These are phyloP conservation scores for Pseudomugil tenellus DNA, from an alignment of 2,797 vertebrate genomes.

Conservation along the genomic window DNA sequence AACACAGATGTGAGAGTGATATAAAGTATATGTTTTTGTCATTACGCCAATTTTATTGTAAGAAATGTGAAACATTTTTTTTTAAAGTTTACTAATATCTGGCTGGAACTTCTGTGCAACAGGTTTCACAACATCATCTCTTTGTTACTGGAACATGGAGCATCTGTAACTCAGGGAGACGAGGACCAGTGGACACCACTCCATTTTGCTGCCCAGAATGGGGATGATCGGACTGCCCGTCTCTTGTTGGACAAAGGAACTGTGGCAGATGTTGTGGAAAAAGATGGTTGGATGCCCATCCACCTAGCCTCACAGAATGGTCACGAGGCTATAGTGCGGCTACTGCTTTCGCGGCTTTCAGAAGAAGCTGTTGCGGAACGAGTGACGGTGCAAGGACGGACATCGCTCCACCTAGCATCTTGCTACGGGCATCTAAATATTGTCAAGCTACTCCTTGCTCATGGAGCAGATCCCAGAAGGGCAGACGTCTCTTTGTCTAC, in stretches of 20 bases:
- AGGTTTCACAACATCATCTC: constrained; percentile 79
- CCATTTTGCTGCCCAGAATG: constrained; percentile 89
- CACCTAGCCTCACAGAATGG: constrained; percentile 90
- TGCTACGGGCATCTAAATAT: constrained; percentile 85
- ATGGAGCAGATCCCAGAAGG: constrained; percentile 81
- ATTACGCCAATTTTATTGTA: not conserved
- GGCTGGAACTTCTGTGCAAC: constrained; percentile 20
- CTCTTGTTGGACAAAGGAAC: constrained; percentile 86
- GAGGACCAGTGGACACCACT: constrained; percentile 85
- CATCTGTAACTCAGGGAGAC: constrained; percentile 73
- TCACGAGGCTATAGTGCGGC: constrained; percentile 84
- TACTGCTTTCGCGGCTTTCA: constrained; percentile 82
- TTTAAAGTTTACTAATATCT: not conserved
- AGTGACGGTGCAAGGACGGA: constrained; percentile 76
- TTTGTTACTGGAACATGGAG: constrained; percentile 77
- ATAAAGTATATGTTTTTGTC: no score
- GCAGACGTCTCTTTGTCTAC: constrained; percentile 79
- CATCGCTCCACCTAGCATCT: constrained; percentile 85
- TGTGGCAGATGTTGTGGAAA: constrained; percentile 73
- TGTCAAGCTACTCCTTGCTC: constrained; percentile 83
- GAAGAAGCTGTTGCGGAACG: constrained; percentile 52
- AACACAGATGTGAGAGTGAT: no score
- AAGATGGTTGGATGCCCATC: constrained; percentile 84
- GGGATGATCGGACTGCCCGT: constrained; percentile 77
- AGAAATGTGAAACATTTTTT: not conserved